A percentile compares a stretch with the other conserved stretches of the same genome.
Evolutionary conservation across 2,113 vertebrate species (phyloP).

Genomic region (Struthio camelus): DNA sequence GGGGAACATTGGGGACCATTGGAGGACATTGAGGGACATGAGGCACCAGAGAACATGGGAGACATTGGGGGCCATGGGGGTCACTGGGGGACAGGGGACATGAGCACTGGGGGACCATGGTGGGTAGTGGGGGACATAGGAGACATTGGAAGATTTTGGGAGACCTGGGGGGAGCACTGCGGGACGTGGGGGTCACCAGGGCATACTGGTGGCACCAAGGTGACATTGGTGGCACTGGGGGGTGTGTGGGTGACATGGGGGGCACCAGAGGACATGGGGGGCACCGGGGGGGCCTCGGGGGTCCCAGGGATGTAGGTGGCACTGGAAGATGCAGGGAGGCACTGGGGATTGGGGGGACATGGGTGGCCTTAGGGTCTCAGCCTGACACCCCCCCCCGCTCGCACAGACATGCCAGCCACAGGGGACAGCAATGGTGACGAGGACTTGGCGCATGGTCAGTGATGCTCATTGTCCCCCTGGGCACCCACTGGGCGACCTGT

Average conservation of each 20-base stretch:
- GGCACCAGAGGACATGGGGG: background rate
- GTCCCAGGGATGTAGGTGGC: background rate
- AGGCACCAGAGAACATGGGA: background rate
- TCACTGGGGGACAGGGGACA: too few relatives aligned
- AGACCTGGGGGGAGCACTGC: too few relatives aligned
- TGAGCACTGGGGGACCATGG: too few relatives aligned
- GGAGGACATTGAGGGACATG: background rate
- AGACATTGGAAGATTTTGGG: too few relatives aligned
- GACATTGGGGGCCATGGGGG: background rate
- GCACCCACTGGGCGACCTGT: background rate
- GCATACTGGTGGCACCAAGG: background rate
- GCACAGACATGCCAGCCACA: background rate
- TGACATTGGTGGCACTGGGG: background rate
- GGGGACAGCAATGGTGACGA: accelerated
- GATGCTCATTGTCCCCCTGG: background rate
- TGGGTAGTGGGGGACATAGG: too few relatives aligned
- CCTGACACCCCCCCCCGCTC: accelerated
- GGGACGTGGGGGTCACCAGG: too few relatives aligned
- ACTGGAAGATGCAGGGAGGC: background rate
- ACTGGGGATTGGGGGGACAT: accelerated
- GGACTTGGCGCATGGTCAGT: constrained; percentile 32
- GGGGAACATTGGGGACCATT: accelerated
- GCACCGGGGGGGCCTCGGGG: background rate
- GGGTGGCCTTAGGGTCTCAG: too few relatives aligned
- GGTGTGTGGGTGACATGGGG: background rate